These are phyloP conservation scores for Aphodius sticticus DNA, from an alignment of 2,888 invertebrate species.

Conservation along the genomic window DNA sequence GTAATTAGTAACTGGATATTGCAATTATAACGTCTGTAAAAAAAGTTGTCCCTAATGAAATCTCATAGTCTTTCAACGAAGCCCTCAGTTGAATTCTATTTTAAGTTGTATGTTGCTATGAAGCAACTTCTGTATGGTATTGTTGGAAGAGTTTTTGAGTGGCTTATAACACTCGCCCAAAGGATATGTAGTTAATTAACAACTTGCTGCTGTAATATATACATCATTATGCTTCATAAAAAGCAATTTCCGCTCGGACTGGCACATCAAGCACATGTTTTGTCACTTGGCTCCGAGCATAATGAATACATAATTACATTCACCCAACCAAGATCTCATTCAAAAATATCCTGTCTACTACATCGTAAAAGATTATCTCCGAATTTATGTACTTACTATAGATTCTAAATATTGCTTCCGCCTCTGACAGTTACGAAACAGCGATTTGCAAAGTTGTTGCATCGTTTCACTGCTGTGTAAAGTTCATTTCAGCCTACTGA, in stretches of 20 bases:
- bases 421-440: too few species aligned
- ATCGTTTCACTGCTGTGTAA: too few species aligned
- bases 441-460: too few species aligned
- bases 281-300: not conserved
- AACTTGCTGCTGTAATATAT: not conserved
- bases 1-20: constrained; percentile 4
- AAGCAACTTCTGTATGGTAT: not conserved
- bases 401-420: too few species aligned
- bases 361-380: not conserved
- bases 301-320: not conserved
- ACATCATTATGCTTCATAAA: constrained; percentile 4
- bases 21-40: not conserved
- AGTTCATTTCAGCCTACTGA: too few species aligned
- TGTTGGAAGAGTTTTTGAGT: not conserved
- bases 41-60: not conserved
- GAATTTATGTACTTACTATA: too few species aligned
- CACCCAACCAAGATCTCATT: not conserved
- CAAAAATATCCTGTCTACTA: not conserved
- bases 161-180: not conserved
- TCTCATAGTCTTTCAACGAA: too few species aligned
- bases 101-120: not conserved
- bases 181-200: not conserved
- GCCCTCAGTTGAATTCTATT: not conserved
- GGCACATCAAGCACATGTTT: not conserved
- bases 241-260: constrained; percentile 4